These are phyloP conservation scores for Chrysomela aeneicollis DNA, from an alignment of 2,888 invertebrate species.

Conservation along the genomic window DNA sequence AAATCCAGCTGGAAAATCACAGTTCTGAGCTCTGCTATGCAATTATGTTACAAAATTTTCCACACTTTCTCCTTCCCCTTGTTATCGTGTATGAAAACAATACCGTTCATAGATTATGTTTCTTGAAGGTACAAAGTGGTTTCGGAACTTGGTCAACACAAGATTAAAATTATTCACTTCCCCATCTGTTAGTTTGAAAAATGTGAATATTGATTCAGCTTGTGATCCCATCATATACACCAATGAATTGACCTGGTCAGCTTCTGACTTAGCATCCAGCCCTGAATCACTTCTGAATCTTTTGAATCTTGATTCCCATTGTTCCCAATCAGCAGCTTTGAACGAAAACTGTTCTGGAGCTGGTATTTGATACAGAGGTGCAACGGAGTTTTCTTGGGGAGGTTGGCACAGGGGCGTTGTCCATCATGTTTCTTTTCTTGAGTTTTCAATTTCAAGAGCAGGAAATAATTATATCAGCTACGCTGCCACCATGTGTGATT, in stretches of 20 bases:
- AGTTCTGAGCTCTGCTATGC: conserved; percentile 26
- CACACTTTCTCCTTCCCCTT: conserved; percentile 27
- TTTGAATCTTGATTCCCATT: conserved; percentile 26
- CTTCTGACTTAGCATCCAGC: conserved; percentile 11
- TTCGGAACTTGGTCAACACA: conserved; percentile 19
- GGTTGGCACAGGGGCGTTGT: conserved; percentile 5
- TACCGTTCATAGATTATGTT: conserved; percentile 30
- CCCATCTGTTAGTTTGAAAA: conserved; percentile 14
- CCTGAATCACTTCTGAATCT: conserved; percentile 20
- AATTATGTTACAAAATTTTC: conserved; percentile 28
- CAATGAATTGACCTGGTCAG: conserved; percentile 17
- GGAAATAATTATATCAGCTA: background rate
- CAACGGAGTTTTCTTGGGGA: background rate
- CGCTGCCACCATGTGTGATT: conserved; percentile 18
- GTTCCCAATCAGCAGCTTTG: conserved; percentile 24
- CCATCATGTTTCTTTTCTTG: background rate
- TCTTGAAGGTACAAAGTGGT: conserved; percentile 25
- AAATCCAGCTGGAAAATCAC: conserved; percentile 24
- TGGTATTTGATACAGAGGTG: conserved; percentile 24
- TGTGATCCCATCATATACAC: conserved; percentile 23
- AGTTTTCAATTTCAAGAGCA: background rate
- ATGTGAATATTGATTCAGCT: conserved; percentile 19
- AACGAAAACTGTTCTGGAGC: conserved; percentile 23
- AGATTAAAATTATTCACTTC: conserved; percentile 1
- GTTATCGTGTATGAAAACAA: conserved; percentile 26